phyloP scores from a whole-genome alignment of 2,113 vertebrate genomes.

The Limanda limanda region DNA sequence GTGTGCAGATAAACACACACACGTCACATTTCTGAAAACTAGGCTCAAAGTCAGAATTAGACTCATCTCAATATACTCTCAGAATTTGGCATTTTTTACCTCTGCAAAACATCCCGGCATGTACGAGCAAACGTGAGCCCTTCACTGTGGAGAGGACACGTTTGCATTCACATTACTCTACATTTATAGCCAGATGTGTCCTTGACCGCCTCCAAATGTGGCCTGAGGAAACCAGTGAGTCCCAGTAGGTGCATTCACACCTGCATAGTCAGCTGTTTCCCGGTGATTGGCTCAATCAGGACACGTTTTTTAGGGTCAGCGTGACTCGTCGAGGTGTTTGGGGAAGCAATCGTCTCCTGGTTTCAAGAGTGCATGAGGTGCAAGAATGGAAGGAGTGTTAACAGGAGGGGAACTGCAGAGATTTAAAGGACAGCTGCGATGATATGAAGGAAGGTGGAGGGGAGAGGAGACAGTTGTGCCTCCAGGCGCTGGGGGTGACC shows the following conservation, averaged over 20 bases:
- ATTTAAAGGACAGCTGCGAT: slow-evolving; percentile 56
- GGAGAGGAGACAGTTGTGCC: slow-evolving; percentile 36
- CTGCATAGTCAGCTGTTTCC: slow-evolving; percentile 32
- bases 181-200: slow-evolving; percentile 7
- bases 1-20: not conserved
- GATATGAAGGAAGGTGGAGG: slow-evolving; percentile 30
- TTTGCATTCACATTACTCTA: slow-evolving; percentile 5
- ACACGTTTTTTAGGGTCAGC: slow-evolving; percentile 16
- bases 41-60: slow-evolving; percentile 6
- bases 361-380: slow-evolving; percentile 43
- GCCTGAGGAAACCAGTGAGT: slow-evolving; percentile 17
- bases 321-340: slow-evolving; percentile 51
- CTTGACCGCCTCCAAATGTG: slow-evolving; percentile 24
- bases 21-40: not conserved
- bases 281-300: slow-evolving; percentile 21
- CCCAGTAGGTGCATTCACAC: slow-evolving; percentile 33
- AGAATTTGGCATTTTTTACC: not conserved
- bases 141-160: not conserved
- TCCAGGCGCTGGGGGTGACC: slow-evolving; percentile 16
- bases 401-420: slow-evolving; percentile 35
- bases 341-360: slow-evolving; percentile 47
- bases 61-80: not conserved
- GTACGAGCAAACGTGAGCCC: not conserved
- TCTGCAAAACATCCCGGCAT: too few relatives aligned
- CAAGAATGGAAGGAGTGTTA: slow-evolving; percentile 17